Base-by-base conservation (phyloP, 1,140 invertebrate species). In the Cherax destructor region DNA sequence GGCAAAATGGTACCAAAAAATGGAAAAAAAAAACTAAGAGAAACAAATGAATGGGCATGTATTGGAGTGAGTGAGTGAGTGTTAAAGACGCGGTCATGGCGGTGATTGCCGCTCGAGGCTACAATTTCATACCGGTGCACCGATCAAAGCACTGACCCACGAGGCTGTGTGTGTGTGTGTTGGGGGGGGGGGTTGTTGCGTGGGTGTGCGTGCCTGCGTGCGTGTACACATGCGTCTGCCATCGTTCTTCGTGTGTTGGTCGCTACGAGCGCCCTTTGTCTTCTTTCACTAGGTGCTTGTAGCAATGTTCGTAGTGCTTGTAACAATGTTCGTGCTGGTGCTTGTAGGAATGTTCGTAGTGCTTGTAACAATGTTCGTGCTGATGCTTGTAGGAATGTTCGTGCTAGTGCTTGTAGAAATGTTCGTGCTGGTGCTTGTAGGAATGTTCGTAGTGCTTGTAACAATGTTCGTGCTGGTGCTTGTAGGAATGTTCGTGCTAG, bases 21-120 rank as follows among this genome's bases (percentile, higher is more conserved):
- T 0, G 3, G 3, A 41, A 41, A 41, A 41, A 41, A 41, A 41
- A 41, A 41, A 41, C 30, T 41, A 41, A 41, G 24, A 24, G 59
- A 47, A 86, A 50, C 56, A 59, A 84, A 56, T 76, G 84, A 86
- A 69, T 78, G 85, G 41, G 72, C 24, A 49, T 11, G 47, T 56
- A 52, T n/a, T 21, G 24, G 52, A 65, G 52, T 59, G 50, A 65
- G 80, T 24, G 83, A 77, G 83, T 74, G 83, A 86, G 83, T 47
- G 69, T 52, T 86, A 56, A 86, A 77, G 69, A 77, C 83, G 30
- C 50, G 72, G 30, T 49, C 47, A n/a, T 21, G 49, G 69, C 49
- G 16, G 18, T 76, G 30, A 61, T 86, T 76, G 65, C 61, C 9
- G 41, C 21, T 41, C 50, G 16, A n/a, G 69, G 59, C 47, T 72